Evolutionary conservation across 2,888 invertebrate genomes (phyloP).

Genomic region (Acleris emargana): DNA sequence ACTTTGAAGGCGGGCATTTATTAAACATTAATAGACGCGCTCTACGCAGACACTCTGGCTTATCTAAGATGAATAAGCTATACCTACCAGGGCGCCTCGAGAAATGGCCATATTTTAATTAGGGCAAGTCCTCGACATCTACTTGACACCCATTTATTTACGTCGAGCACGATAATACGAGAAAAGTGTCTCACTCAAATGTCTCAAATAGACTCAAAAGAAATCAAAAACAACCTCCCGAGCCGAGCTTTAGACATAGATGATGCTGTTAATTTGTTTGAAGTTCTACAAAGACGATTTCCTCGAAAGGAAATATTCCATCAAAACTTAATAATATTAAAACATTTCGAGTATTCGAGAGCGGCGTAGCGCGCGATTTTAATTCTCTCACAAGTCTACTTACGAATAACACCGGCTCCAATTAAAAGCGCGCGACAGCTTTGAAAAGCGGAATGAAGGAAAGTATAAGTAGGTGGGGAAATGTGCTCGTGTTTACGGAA

Average conservation of each 20-base stretch:
- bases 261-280: constrained; percentile 68
- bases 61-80: background rate
- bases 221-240: constrained; percentile 53
- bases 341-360: constrained; percentile 69
- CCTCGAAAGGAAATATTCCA: constrained; percentile 66
- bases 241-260: constrained; percentile 50
- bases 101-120: constrained; percentile 21
- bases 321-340: constrained; percentile 73
- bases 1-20: constrained; percentile 32
- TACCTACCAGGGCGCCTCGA: background rate
- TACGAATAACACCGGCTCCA: constrained; percentile 76
- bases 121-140: constrained; percentile 10
- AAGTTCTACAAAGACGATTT: constrained; percentile 70
- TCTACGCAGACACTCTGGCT: constrained; percentile 18
- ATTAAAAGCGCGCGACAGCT: constrained; percentile 80
- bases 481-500: constrained; percentile 80
- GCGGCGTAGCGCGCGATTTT: constrained; percentile 77
- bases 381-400: constrained; percentile 81
- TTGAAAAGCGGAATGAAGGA: constrained; percentile 73
- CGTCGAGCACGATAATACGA: constrained; percentile 21
- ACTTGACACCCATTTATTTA: constrained; percentile 30
- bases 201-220: constrained; percentile 48
- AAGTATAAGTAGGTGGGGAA: constrained; percentile 76
- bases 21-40: constrained; percentile 24
- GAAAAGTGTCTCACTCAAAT: constrained; percentile 39